phyloP scores from a whole-genome alignment of 2,797 vertebrate species.

The Sebastiscus albofasciatus region DNA sequence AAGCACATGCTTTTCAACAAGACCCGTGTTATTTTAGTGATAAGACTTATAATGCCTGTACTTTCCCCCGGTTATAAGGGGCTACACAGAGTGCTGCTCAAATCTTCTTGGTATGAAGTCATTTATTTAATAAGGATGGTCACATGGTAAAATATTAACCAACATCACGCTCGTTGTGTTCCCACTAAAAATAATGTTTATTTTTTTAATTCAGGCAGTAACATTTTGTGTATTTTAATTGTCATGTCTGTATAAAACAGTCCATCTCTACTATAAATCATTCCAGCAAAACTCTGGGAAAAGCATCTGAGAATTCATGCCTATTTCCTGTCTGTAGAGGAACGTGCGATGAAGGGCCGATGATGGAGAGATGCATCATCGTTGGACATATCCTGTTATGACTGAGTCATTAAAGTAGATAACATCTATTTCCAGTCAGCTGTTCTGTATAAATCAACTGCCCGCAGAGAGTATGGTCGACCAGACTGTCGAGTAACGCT shows the following conservation, averaged over 20 bases:
- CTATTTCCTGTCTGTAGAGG: conserved; percentile 24
- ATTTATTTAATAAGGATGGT: background rate
- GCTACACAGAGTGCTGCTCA: background rate
- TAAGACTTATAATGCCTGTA: conserved; percentile 44
- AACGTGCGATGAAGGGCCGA: conserved; percentile 16
- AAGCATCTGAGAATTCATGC: conserved; percentile 20
- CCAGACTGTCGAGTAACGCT: background rate
- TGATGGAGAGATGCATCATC: conserved; percentile 55
- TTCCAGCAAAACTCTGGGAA: conserved; percentile 15
- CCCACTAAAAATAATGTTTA: background rate
- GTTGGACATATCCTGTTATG: conserved; percentile 44
- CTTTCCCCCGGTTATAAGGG: conserved; percentile 27
- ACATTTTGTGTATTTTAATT: background rate
- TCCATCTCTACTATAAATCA: background rate
- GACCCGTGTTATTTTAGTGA: conserved; percentile 42
- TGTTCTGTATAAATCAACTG: conserved; percentile 15
- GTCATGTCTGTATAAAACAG: background rate
- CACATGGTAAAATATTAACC: background rate
- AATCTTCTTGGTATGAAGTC: background rate
- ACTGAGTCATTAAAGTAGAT: conserved; percentile 48
- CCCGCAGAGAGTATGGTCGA: background rate
- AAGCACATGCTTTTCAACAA: conserved; percentile 29
- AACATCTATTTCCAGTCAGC: conserved; percentile 29
- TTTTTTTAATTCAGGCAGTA: background rate
- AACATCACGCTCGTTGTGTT: background rate